phyloP scores from a whole-genome alignment of 2,113 vertebrate genomes.

The Microcebus tavaratra region DNA sequence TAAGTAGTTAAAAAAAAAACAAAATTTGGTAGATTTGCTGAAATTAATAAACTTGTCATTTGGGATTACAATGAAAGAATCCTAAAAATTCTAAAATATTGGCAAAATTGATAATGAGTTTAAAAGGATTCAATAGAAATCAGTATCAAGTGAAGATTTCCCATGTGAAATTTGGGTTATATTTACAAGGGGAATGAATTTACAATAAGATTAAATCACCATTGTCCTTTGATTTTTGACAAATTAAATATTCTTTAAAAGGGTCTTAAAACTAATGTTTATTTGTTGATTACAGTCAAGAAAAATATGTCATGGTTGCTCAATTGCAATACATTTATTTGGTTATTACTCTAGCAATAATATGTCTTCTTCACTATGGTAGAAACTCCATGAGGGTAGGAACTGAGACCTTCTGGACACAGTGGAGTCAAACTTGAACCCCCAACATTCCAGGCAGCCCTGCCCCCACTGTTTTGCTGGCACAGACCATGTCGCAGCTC shows the following conservation, averaged over 20 bases:
- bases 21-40: background rate
- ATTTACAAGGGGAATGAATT: slow-evolving; percentile 10
- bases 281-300: background rate
- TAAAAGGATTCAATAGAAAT: background rate
- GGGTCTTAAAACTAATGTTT: background rate
- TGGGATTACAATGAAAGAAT: background rate
- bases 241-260: slow-evolving; percentile 9
- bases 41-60: background rate
- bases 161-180: background rate
- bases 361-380: background rate
- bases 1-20: slow-evolving; percentile 6
- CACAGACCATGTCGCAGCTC: background rate
- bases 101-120: slow-evolving; percentile 7
- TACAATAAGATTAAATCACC: background rate
- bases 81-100: background rate
- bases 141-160: background rate
- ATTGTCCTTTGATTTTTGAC: background rate
- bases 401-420: background rate
- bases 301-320: background rate
- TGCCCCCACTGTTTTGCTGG: background rate
- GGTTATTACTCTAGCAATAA: background rate
- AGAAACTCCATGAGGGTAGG: background rate
- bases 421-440: background rate
- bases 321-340: background rate
- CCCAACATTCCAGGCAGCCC: background rate